Base-by-base conservation (phyloP, 2,113 vertebrate species). In the Phalacrocorax brasilianus region DNA sequence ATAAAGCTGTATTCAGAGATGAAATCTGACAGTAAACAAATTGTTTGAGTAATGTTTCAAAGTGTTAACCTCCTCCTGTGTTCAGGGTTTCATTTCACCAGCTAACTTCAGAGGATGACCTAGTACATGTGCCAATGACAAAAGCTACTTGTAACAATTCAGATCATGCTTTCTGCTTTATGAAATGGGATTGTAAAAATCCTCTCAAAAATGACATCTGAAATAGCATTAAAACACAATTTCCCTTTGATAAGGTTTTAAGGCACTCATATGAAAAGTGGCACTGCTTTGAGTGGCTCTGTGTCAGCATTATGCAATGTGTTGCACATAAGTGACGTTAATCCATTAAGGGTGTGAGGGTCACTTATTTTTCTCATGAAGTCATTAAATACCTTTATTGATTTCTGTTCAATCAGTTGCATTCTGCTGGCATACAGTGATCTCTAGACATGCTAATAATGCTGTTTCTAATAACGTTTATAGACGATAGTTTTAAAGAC, bases 341-440 rank as follows among this genome's bases (percentile, higher is more conserved):
- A 98, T 98, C 98, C 98, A 98, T 98, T 98, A 98, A 97, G 97
- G 91, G 97, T 98, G 97, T 58, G 92, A 98, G 98, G 98, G 98
- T 98, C 98, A 97, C 98, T 99, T 98, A 98, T 98, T 99, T 98
- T 98, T 95, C 95, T 95, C 88, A 85, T 97, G 73, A 97, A 98
- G 96, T 97, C 98, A 97, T 98, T 98, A 98, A 98, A 98, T 97
- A 97, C 97, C 96, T 94, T 96, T 97, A 98, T 98, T 98, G 98
- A 99, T 98, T 98, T 98, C 98, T 98, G 97, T 98, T 98, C 98
- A 96, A 68, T 97, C 91, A 52, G 80, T 89, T 74, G 87, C 89
- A 61, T 93, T 93, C 86, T 83, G 53, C 95, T 95, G 61, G 49
- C 85, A 47, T 86, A 68, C 74, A 80, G 86, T 12, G 1, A 96